Evolutionary conservation across 2,797 vertebrate species (phyloP).

Genomic region (Acanthiza pusilla): DNA sequence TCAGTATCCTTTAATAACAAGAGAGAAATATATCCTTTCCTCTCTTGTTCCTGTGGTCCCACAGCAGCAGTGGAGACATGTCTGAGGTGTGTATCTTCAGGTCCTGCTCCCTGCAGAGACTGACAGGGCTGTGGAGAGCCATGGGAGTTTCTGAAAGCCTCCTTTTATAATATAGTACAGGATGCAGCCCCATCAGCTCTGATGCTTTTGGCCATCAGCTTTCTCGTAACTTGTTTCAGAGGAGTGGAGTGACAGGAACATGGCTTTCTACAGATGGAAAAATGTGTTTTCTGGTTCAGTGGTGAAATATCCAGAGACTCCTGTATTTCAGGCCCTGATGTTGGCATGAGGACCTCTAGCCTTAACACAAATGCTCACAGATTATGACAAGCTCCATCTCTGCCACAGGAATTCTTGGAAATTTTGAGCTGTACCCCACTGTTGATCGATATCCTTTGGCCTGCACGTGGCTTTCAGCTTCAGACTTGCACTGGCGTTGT

Average conservation of each 20-base stretch:
- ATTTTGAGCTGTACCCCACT: background rate
- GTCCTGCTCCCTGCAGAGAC: background rate
- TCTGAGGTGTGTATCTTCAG: no score
- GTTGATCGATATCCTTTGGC: background rate
- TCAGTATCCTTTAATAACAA: background rate
- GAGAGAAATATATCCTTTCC: background rate
- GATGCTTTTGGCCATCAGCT: background rate
- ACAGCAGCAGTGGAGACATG: background rate
- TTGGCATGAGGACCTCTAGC: background rate
- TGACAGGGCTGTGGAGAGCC: background rate
- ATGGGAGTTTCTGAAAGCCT: background rate
- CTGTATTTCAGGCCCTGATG: background rate
- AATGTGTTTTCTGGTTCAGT: background rate
- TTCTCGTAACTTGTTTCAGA: background rate
- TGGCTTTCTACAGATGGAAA: background rate
- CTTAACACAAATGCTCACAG: background rate
- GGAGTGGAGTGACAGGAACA: background rate
- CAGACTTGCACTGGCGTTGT: accelerated
- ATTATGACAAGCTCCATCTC: background rate
- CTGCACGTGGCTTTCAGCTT: background rate
- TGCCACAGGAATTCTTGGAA: background rate
- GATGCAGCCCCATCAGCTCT: background rate
- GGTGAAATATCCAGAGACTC: background rate
- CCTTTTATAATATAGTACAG: background rate
- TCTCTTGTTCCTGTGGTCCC: background rate